A percentile compares a stretch with the other conserved stretches of the same genome.
These are phyloP conservation scores for Oxyscelio sp. DNA, from an alignment of 2,888 invertebrate genomes.

Conservation along the genomic window DNA sequence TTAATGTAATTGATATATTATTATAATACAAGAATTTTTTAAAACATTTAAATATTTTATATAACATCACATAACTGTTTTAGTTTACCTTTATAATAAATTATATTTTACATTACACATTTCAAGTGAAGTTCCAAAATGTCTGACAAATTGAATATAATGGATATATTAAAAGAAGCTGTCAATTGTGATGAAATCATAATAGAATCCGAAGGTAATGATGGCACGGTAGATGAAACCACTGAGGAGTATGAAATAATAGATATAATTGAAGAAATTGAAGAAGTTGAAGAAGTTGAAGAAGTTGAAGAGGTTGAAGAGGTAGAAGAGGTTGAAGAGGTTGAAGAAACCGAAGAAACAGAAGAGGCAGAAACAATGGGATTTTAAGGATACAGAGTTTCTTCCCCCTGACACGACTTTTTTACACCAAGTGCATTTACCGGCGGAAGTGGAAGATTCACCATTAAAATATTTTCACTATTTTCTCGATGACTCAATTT, in stretches of 20 bases:
- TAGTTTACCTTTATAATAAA: too few relatives aligned
- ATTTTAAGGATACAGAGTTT: neutral
- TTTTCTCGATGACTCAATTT: slow-evolving; percentile 22
- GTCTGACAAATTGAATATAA: slow-evolving; percentile 78
- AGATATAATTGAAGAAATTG: too few relatives aligned
- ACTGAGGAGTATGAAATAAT: slow-evolving; percentile 76
- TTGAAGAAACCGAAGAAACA: too few relatives aligned
- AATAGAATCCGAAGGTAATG: slow-evolving; percentile 81
- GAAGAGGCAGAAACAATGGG: neutral
- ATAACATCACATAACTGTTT: too few relatives aligned
- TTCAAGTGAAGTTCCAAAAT: slow-evolving; percentile 53
- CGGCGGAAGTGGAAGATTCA: slow-evolving; percentile 7
- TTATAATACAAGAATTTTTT: too few relatives aligned
- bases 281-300: too few relatives aligned
- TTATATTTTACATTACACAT: too few relatives aligned
- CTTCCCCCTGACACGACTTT: neutral
- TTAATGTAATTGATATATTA: slow-evolving; percentile 6
- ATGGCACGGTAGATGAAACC: slow-evolving; percentile 79
- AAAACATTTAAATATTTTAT: too few relatives aligned
- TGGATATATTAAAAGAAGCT: slow-evolving; percentile 81
- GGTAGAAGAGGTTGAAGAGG: too few relatives aligned
- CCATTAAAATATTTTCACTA: slow-evolving; percentile 19
- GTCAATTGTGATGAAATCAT: slow-evolving; percentile 83
- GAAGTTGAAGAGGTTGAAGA: too few relatives aligned
- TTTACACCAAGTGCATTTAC: neutral